Percentiles rank a stretch among this genome's conserved stretches.
These are phyloP conservation scores for Aphelenchoides besseyi DNA, from an alignment of 1,140 invertebrate genomes.

Conservation along the genomic window DNA sequence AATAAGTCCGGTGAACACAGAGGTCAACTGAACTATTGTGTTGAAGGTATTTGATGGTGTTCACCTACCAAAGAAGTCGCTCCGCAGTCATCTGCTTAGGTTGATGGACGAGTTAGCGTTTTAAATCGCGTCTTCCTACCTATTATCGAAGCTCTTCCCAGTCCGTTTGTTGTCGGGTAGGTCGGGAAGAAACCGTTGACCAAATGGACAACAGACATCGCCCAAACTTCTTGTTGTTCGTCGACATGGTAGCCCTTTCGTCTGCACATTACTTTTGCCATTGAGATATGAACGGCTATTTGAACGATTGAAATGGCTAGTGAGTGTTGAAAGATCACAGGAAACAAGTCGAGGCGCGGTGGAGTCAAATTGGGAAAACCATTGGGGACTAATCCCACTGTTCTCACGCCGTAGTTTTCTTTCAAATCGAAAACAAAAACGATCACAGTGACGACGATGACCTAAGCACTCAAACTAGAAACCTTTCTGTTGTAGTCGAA, in stretches of 20 bases:
- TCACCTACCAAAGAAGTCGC: background rate
- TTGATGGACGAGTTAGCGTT: too few species aligned
- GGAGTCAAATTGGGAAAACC: background rate
- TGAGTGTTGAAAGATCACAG: background rate
- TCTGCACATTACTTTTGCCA: background rate
- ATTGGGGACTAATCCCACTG: background rate
- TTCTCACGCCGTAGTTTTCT: background rate
- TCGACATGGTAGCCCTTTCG: slow-evolving; percentile 4
- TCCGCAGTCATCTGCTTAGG: slow-evolving; percentile 19
- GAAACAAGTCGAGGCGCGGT: background rate
- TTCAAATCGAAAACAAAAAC: slow-evolving; percentile 4
- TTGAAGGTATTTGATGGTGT: background rate
- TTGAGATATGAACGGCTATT: slow-evolving; percentile 6
- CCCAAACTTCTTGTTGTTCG: slow-evolving; percentile 15
- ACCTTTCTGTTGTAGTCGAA: too few species aligned
- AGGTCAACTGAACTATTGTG: background rate
- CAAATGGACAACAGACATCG: background rate
- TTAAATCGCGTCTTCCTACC: too few species aligned
- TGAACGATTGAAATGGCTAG: slow-evolving; percentile 6
- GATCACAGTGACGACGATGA: background rate
- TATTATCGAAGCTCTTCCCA: slow-evolving; percentile 13
- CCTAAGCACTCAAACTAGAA: too few species aligned
- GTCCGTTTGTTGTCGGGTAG: slow-evolving; percentile 11
- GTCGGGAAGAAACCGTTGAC: slow-evolving; percentile 4
- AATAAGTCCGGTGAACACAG: background rate